Evolutionary conservation across 2,113 vertebrate genomes (phyloP), one percentile per base, ranked within the genome.

Genomic region (Tringa solitaria): DNA sequence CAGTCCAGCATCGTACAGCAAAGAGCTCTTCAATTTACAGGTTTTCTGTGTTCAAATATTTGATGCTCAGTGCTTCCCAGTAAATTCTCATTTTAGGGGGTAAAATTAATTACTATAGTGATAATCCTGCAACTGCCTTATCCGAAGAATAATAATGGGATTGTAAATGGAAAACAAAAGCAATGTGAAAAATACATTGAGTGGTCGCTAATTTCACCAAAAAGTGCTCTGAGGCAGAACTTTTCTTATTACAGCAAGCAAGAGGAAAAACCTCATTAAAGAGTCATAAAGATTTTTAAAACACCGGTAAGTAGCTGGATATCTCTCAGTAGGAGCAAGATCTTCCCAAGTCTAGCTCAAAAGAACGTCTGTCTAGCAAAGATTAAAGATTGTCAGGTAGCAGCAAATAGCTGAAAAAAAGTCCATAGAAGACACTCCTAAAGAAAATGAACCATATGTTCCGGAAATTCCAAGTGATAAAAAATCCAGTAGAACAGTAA

Each of bases 341-440:
- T 76, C 21, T 72, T 82, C 65, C 60, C 48, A 75, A 85, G 23
- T 30, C 14, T 43, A 28, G 9, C 45, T 94, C 39, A 82, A 87
- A 96, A 57, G 30, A 13, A 73, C 72, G 69, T 53, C 56, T 89
- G 39, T 37, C 53, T 43, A 65, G 26, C 26, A 77, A 95, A 92
- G 51, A 78, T 51, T 70, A 63, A 95, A 74, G 27, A 67, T 54
- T 56, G 8, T 4, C 43, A 57, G 18, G 27, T 50, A 81, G 20
- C 13, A 67, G 60, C 15, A 85, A 76, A 45, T 39, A 73, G 33
- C 39, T 90, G 75, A 45, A 59, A 45, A 59, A 82, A 75, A 12
- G 14, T 57, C 19, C 6, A 0, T 17, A 87, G 74, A 48, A 59
- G 14, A 7, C 13, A 2, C 63, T 84, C n/a, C 41, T 54, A 63